Conservation (phyloP, 2,797 vertebrate species). For the Geotrypetes seraphini region DNA sequence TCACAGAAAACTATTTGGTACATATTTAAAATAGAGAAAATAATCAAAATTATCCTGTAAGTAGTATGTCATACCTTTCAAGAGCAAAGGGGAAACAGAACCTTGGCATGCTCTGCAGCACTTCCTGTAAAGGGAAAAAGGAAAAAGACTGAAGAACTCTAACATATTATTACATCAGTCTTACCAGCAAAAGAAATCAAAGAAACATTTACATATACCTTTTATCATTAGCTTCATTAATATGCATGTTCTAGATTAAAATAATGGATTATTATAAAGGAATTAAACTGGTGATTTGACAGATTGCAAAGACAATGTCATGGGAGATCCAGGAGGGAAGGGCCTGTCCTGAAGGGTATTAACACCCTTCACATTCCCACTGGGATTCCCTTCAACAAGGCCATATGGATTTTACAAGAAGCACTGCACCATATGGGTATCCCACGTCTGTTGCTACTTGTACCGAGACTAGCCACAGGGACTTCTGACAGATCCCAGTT, state of each 20-base stretch:
- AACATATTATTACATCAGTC: too few relatives aligned
- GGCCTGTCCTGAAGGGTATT: slow-evolving; percentile 85
- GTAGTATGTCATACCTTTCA: slow-evolving; percentile 90
- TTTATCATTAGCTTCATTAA: too few relatives aligned
- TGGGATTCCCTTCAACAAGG: slow-evolving; percentile 78
- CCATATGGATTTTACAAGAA: slow-evolving; percentile 95
- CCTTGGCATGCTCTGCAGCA: slow-evolving; percentile 85
- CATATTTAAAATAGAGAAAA: too few relatives aligned
- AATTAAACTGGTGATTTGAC: slow-evolving; percentile 71
- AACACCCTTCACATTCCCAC: slow-evolving; percentile 85
- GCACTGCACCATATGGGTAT: slow-evolving; percentile 83
- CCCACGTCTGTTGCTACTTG: slow-evolving; percentile 66
- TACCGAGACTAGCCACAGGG: slow-evolving; percentile 74
- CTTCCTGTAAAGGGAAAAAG: slow-evolving; percentile 66
- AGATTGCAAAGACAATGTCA: slow-evolving; percentile 91
- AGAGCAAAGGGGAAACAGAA: slow-evolving; percentile 97
- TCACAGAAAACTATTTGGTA: too few relatives aligned
- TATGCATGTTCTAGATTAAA: slow-evolving; percentile 72
- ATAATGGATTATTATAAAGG: slow-evolving; percentile 89
- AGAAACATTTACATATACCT: too few relatives aligned
- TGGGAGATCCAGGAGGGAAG: slow-evolving; percentile 75
- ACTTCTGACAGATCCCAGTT: slow-evolving; percentile 68
- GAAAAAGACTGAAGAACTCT: too few relatives aligned
- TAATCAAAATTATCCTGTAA: not conserved
- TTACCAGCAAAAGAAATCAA: not conserved